A percentile compares a stretch with the other conserved stretches of the same genome.
Evolutionary conservation across 92 coral and sea anemone species (phyloP).

Genomic region (Meandrina meandrites): DNA sequence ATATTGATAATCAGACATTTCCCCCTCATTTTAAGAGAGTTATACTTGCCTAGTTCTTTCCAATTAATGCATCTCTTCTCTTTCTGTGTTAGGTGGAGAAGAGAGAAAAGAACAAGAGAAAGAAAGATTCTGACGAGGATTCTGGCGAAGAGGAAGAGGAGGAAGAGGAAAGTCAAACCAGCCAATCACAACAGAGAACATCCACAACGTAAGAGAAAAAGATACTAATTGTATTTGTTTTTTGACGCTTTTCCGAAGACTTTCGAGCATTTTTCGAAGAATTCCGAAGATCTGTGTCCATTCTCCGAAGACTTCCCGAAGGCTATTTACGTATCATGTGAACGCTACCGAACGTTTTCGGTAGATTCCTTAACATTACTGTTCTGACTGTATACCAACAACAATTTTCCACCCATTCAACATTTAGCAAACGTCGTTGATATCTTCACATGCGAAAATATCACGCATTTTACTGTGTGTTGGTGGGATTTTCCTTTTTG

Average conservation of each 20-base stretch:
- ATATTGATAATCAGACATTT: too few relatives aligned
- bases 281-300: not conserved
- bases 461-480: too few relatives aligned
- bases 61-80: not conserved
- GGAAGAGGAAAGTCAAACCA: constrained; percentile 53
- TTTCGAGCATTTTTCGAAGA: not conserved
- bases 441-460: too few relatives aligned
- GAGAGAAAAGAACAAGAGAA: constrained; percentile 73
- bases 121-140: constrained; percentile 68
- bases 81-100: constrained; percentile 72
- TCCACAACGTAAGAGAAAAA: constrained; percentile 23
- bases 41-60: not conserved
- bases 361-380: not conserved
- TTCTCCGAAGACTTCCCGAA: too few relatives aligned
- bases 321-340: too few relatives aligned
- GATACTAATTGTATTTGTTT: not conserved
- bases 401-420: too few relatives aligned
- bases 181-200: constrained; percentile 43
- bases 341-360: not conserved
- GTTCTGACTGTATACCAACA: too few relatives aligned
- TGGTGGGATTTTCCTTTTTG: too few relatives aligned
- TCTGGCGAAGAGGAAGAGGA: constrained; percentile 71
- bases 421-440: too few relatives aligned
- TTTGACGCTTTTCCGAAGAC: too few relatives aligned
- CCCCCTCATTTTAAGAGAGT: not conserved